phyloP scores from a whole-genome alignment of 1,140 invertebrate genomes.

The Bursaphelenchus mucronatus region DNA sequence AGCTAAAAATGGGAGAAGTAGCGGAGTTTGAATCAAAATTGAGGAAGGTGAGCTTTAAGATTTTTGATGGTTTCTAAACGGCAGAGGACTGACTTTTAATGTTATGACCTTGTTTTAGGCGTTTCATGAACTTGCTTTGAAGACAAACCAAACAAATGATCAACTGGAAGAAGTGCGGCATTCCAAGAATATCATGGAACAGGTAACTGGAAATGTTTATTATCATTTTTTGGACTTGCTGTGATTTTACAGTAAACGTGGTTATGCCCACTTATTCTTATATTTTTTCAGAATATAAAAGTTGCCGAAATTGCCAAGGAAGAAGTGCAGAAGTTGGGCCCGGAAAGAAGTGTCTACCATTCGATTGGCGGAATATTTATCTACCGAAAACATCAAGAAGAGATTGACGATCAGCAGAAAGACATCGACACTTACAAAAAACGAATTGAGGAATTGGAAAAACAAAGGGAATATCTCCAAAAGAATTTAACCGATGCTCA shows the following conservation, averaged over 20 bases:
- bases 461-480: slow-evolving; percentile 16
- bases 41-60: too few species aligned
- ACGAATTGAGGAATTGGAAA: background rate
- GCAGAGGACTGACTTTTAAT: too few species aligned
- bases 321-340: slow-evolving; percentile 5
- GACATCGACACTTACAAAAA: slow-evolving; percentile 12
- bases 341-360: slow-evolving; percentile 14
- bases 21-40: too few species aligned
- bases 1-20: too few species aligned
- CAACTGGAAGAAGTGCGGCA: background rate
- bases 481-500: slow-evolving; percentile 12
- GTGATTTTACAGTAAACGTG: too few species aligned
- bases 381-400: slow-evolving; percentile 11
- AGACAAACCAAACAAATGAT: slow-evolving; percentile 13
- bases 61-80: too few species aligned
- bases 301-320: slow-evolving; percentile 10
- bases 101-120: slow-evolving; percentile 1
- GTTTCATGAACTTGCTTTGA: slow-evolving; percentile 13
- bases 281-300: slow-evolving; percentile 14
- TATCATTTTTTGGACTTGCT: background rate
- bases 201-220: background rate
- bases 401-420: slow-evolving; percentile 13
- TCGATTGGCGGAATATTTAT: slow-evolving; percentile 13
- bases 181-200: slow-evolving; percentile 17
- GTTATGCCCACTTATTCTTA: too few species aligned